These are phyloP conservation scores for Axea sp. DNA, from an alignment of 2,888 invertebrate species.

Conservation along the genomic window DNA sequence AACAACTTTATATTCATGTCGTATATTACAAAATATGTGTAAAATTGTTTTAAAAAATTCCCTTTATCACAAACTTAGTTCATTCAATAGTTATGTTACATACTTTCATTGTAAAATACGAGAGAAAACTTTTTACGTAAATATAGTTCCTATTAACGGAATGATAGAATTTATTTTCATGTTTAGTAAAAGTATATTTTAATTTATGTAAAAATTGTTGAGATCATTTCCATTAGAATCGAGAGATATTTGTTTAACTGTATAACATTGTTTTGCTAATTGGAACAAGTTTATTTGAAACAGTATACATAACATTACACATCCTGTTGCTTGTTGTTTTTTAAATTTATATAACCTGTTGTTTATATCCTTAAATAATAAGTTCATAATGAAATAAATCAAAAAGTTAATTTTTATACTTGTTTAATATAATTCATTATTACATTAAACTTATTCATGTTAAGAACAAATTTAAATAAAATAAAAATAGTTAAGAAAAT, in stretches of 20 bases:
- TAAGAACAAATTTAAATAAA: too few relatives aligned
- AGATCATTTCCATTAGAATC: constrained; percentile 7
- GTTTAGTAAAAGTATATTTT: neutral
- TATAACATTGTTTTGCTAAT: too few relatives aligned
- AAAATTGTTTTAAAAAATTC: constrained; percentile 29
- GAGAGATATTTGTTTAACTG: neutral
- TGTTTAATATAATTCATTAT: too few relatives aligned
- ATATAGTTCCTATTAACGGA: constrained; percentile 2
- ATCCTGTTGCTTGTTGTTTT: too few relatives aligned
- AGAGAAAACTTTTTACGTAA: constrained; percentile 16
- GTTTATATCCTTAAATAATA: too few relatives aligned
- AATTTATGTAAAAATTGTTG: constrained; percentile 2
- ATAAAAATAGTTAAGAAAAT: too few relatives aligned
- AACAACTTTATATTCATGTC: constrained; percentile 8
- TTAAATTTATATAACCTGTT: too few relatives aligned
- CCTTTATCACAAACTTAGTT: constrained; percentile 24
- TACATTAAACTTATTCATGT: too few relatives aligned
- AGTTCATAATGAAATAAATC: too few relatives aligned
- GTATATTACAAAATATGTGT: constrained; percentile 26
- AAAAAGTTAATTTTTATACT: too few relatives aligned
- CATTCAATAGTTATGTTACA: constrained; percentile 3
- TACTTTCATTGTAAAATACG: constrained; percentile 4
- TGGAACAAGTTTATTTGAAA: too few relatives aligned
- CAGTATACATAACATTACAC: too few relatives aligned
- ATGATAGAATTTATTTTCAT: constrained; percentile 5